Evolutionary conservation across 2,113 vertebrate species (phyloP), one percentile per base, ranked within the genome.

Genomic region (Aspidoscelis tigris): DNA sequence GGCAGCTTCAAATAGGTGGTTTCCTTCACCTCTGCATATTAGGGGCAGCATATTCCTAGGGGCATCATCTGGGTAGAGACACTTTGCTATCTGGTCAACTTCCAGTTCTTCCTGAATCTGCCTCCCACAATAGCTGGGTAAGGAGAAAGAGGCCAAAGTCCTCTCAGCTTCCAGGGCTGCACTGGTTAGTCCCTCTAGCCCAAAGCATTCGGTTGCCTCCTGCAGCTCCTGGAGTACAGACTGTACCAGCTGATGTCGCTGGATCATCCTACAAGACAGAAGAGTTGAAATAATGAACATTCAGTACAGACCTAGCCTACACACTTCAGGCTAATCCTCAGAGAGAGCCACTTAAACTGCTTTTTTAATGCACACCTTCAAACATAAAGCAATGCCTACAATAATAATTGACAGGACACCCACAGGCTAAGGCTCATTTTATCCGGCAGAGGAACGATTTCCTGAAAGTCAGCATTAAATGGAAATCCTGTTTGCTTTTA

Each of bases 51-150:
- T 97, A 74, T 95, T 97, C 24, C 24, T 79, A 0, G 98, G 98
- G 0, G 98, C 98, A 70, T 99, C 98, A 4, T 95, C 93, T 0
- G 98, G 98, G 88, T 98, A 99, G 66, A 99, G 95, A 83, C 96
- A 94, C 53, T 93, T 96, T 43, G 98, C 98, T 4, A 95, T 88
- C 0, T 95, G 90, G 22, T 99, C 98, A 72, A 99, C 95, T 24
- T 97, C 96, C 55, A 96, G 93, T 94, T 97, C 97, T 61, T 96
- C 96, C 2, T 95, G 95, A 72, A 96, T 93, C 33, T 96, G 95
- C 18, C 95, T 95, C 83, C 96, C 97, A 68, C 92, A 87, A 33
- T 89, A 87, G 43, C 85, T 75, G 1, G 98, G 97, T 12, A 99
- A 95, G 75, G 92, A 85, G 68, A 98, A 97, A 21, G 96, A 95